Evolutionary conservation across 2,888 invertebrate species (phyloP).

Genomic region (Rhagonycha fulva): DNA sequence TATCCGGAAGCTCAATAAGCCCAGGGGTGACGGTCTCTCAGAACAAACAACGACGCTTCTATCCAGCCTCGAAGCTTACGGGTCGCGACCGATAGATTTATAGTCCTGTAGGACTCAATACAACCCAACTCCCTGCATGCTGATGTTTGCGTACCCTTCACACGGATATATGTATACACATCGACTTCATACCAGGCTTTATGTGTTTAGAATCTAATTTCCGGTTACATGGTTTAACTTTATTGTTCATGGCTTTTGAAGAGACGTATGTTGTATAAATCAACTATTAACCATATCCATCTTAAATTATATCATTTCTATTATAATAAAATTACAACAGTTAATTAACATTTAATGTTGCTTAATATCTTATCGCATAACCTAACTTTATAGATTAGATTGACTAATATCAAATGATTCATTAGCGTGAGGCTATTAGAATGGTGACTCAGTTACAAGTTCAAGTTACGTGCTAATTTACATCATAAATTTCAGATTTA

Average conservation of each 20-base stretch:
- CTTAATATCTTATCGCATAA: neutral
- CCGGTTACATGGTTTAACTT: conserved; percentile 3
- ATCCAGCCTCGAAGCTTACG: conserved; percentile 40
- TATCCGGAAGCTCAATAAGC: conserved; percentile 42
- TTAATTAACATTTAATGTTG: neutral
- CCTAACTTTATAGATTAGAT: neutral
- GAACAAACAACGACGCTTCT: conserved; percentile 44
- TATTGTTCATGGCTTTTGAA: conserved; percentile 12
- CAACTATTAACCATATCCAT: conserved; percentile 13
- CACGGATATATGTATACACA: conserved; percentile 4
- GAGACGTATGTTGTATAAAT: conserved; percentile 10
- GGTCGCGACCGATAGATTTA: conserved; percentile 46
- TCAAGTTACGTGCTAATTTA: conserved; percentile 1
- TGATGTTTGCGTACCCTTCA: conserved; percentile 6
- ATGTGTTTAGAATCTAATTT: conserved; percentile 6
- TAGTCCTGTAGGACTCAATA: conserved; percentile 42
- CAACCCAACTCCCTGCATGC: conserved; percentile 13
- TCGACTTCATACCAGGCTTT: conserved; percentile 9
- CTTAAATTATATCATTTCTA: neutral
- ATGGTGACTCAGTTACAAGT: conserved; percentile 1
- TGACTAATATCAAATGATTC: conserved; percentile 1
- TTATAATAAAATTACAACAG: conserved; percentile 3
- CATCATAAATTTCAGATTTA: conserved; percentile 2
- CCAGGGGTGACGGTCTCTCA: conserved; percentile 36
- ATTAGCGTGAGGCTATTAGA: conserved; percentile 1